Percentiles rank a stretch among this genome's conserved stretches.
These are phyloP conservation scores for Xyliphius kryptos DNA, from an alignment of 2,113 vertebrate genomes.

Conservation along the genomic window DNA sequence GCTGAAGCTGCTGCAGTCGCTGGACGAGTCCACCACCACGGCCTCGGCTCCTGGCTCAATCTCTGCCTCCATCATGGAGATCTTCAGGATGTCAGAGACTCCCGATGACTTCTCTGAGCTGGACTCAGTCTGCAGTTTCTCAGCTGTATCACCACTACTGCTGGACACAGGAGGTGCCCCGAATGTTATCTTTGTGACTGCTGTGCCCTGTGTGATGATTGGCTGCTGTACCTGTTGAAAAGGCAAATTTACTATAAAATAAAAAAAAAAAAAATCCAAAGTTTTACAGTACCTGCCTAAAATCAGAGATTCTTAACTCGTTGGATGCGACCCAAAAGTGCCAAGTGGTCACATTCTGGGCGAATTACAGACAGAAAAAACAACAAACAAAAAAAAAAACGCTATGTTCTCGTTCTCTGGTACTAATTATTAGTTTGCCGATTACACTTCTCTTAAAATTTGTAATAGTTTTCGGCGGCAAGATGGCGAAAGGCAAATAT, in stretches of 20 bases:
- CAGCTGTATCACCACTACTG: constrained; percentile 66
- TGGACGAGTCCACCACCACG: constrained; percentile 79
- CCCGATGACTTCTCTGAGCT: constrained; percentile 70
- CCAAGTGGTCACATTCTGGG: too few relatives aligned
- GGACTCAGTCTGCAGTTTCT: constrained; percentile 68
- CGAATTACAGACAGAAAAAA: too few relatives aligned
- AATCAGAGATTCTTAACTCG: too few relatives aligned
- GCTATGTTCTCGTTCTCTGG: too few relatives aligned
- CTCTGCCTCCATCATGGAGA: constrained; percentile 97
- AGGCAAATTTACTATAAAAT: too few relatives aligned
- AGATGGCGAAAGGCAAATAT: too few relatives aligned
- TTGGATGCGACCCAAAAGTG: too few relatives aligned
- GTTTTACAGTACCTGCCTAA: neutral
- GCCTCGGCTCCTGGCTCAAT: constrained; percentile 80
- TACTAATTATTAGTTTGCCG: too few relatives aligned
- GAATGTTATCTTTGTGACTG: constrained; percentile 90
- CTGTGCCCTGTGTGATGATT: constrained; percentile 86
- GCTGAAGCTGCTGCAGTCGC: constrained; percentile 69
- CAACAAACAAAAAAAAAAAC: too few relatives aligned
- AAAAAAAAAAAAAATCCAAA: too few relatives aligned
- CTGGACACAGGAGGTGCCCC: constrained; percentile 77
- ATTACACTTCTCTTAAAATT: too few relatives aligned
- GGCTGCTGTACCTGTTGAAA: constrained; percentile 73
- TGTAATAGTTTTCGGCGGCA: too few relatives aligned
- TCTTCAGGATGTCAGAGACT: constrained; percentile 90